Base-by-base conservation (phyloP, 2,888 invertebrate genomes). In the Ischnura elegans region DNA sequence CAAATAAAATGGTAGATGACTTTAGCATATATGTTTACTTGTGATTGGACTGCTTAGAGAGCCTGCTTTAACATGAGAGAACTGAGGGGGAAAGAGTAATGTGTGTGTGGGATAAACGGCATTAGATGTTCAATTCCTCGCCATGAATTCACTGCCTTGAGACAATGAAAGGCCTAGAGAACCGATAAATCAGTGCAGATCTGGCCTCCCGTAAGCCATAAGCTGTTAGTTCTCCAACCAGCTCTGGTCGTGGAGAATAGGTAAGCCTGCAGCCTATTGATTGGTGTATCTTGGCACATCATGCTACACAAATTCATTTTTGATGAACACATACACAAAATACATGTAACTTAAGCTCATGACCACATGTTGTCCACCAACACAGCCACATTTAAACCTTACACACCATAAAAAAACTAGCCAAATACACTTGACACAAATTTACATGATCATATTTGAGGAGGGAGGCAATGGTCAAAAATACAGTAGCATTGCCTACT, bases 1-100 rank as follows among this genome's bases (percentile, higher is more conserved):
- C 90, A 90, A 90, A 90, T 90, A 90, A 87, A 90, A 90, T 90
- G 90, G 90, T 90, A 90, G 90, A 90, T 90, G 90, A 90, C 90
- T 90, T 90, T 90, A 90, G 90, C 90, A 61, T 90, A 90, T 66
- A 61, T 90, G 90, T 90, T 90, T 90, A 90, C 90, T 90, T 90
- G 90, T 90, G 90, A 90, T 90, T 90, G 61, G 61, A 90, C 61
- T 61, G 61, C 90, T 90, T 66, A 43, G 66, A 90, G 61, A 90
- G 90, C 90, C 90, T 90, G 90, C 90, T 90, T 90, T 36, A 36
- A 90, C 43, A 90, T 43, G 16, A 47, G 61, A 51, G 36, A 66
- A 90, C 61, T 66, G 66, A 90, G 90, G 61, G 66, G n/a, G 66
- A 90, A 61, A 61, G 42, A 43, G 51, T 36, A 36, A 61, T 43